These are phyloP conservation scores for Hedychridium roseum DNA, from an alignment of 2,888 invertebrate species.

Conservation along the genomic window DNA sequence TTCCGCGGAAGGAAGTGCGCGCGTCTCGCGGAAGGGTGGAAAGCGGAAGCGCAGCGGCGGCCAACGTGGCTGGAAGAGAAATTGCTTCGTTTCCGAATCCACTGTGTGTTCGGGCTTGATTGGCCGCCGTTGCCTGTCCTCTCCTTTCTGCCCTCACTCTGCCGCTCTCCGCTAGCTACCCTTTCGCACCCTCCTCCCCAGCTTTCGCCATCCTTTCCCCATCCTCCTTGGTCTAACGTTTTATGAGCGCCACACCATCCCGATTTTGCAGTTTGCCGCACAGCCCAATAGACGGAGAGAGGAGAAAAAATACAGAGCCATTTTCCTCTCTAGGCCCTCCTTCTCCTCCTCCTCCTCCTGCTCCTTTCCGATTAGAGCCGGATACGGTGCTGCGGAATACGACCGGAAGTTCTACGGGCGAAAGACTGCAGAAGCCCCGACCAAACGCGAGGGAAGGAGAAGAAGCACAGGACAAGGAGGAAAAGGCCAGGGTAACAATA, in stretches of 20 bases:
- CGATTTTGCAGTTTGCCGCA: constrained; percentile 11
- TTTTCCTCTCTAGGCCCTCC: constrained; percentile 32
- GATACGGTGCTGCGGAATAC: constrained; percentile 18
- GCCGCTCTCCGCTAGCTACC: too few species aligned
- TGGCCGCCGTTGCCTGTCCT: constrained; percentile 34
- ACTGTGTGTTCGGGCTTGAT: constrained; percentile 48
- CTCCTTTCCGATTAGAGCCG: constrained; percentile 36
- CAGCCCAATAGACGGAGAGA: constrained; percentile 2
- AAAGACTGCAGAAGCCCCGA: neutral
- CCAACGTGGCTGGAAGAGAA: constrained; percentile 52
- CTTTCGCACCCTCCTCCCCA: neutral
- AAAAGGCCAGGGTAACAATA: constrained; percentile 14
- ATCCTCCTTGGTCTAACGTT: constrained; percentile 20
- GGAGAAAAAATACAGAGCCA: constrained; percentile 26
- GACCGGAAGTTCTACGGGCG: constrained; percentile 17
- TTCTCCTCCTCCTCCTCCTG: too few species aligned
- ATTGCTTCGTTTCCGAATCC: constrained; percentile 54
- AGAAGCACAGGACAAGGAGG: neutral
- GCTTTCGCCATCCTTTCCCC: constrained; percentile 24
- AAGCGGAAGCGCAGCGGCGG: constrained; percentile 11
- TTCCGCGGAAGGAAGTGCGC: constrained; percentile 4
- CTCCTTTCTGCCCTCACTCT: constrained; percentile 13
- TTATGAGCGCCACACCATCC: too few species aligned
- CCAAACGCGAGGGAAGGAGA: neutral
- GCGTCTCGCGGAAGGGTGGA: constrained; percentile 1